Conservation (phyloP, 2,888 invertebrate genomes). For the Pyrrhosoma nymphula region DNA sequence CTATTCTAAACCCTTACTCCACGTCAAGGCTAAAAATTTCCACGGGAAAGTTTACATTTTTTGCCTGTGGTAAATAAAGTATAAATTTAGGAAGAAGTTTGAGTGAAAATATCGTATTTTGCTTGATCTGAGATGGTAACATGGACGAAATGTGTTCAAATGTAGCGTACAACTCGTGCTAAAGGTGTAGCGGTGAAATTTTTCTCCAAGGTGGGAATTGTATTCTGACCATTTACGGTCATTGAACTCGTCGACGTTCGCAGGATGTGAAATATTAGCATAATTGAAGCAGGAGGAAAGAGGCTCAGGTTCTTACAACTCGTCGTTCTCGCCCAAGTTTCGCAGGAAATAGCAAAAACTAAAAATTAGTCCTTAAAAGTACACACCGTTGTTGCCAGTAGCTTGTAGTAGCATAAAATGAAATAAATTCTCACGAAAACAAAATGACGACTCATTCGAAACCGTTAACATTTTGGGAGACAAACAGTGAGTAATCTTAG, state of each 20-base stretch:
- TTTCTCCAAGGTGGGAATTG: too few species aligned
- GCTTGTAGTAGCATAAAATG: not conserved
- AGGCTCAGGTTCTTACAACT: not conserved
- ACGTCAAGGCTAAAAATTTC: too few species aligned
- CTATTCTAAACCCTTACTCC: too few species aligned
- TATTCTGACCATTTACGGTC: not conserved
- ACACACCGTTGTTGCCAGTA: not conserved
- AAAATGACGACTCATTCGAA: not conserved
- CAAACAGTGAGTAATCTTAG: not conserved
- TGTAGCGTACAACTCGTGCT: too few species aligned
- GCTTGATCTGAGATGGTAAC: too few species aligned
- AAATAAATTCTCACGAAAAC: not conserved
- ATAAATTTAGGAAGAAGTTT: too few species aligned
- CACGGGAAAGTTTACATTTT: too few species aligned
- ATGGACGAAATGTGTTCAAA: too few species aligned
- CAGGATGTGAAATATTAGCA: not conserved
- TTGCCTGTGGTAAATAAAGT: too few species aligned
- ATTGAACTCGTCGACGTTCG: not conserved
- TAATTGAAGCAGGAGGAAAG: not conserved
- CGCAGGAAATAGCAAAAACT: not conserved
- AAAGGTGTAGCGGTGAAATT: too few species aligned
- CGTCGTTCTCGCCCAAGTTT: not conserved
- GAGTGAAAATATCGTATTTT: too few species aligned
- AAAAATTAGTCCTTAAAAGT: not conserved
- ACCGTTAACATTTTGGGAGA: not conserved